Evolutionary conservation across 2,888 invertebrate species (phyloP).

Genomic region (Hypselothyrea guttata): DNA sequence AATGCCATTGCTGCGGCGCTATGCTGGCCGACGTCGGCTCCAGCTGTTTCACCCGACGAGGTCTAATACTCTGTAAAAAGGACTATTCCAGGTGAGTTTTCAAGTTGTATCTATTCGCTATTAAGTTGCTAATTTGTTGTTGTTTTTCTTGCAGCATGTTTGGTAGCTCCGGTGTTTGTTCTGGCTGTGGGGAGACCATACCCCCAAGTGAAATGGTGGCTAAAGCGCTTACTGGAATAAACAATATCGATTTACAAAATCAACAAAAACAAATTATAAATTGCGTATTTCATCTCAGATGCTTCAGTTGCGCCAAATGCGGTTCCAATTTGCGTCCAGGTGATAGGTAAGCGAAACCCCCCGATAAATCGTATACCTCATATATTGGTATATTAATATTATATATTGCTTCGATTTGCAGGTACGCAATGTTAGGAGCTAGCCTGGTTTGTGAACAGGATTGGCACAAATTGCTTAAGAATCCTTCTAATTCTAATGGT

Average conservation of each 20-base stretch:
- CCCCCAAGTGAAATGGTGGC: constrained; percentile 97
- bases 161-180: constrained; percentile 93
- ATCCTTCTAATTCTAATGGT: constrained; percentile 85
- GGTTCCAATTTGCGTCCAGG: constrained; percentile 93
- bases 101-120: not conserved
- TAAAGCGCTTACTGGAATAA: constrained; percentile 84
- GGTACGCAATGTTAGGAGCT: constrained; percentile 95
- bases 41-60: constrained; percentile 95
- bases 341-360: constrained; percentile 86
- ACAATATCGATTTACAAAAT: constrained; percentile 83
- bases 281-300: constrained; percentile 90
- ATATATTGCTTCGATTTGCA: constrained; percentile 70
- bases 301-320: constrained; percentile 97
- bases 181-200: constrained; percentile 95
- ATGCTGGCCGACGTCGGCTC: constrained; percentile 95
- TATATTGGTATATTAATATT: not conserved
- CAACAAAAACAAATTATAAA: constrained; percentile 74
- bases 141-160: constrained; percentile 88
- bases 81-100: constrained; percentile 94
- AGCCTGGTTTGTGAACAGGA: constrained; percentile 97
- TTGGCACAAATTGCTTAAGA: constrained; percentile 95
- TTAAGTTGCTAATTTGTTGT: constrained; percentile 2
- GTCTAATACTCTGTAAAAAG: constrained; percentile 97
- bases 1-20: constrained; percentile 95
- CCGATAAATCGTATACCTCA: not conserved